Evolutionary conservation across 2,888 invertebrate species (phyloP).

Genomic region (Pterostichus madidus): DNA sequence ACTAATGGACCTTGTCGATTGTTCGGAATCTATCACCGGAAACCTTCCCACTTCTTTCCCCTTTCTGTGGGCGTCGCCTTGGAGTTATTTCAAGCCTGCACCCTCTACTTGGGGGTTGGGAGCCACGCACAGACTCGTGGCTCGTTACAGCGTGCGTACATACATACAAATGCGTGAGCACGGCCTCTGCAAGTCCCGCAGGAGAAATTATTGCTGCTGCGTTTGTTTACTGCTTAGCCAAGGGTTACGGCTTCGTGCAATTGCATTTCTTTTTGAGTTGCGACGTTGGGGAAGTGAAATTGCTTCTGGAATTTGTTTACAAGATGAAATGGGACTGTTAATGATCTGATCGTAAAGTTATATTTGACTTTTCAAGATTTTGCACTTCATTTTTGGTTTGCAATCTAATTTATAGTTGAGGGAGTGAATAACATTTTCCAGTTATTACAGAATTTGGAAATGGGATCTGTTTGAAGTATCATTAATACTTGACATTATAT

Average conservation of each 20-base stretch:
- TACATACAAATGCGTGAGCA: constrained; percentile 61
- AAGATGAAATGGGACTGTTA: constrained; percentile 29
- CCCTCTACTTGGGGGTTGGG: constrained; percentile 9
- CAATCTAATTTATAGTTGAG: no score
- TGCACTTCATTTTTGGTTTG: constrained; percentile 19
- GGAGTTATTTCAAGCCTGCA: not conserved
- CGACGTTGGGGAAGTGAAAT: not conserved
- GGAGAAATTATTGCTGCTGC: constrained; percentile 56
- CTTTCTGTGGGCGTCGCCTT: constrained; percentile 24
- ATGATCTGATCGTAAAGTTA: not conserved
- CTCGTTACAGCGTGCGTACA: constrained; percentile 55
- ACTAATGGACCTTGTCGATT: constrained; percentile 62
- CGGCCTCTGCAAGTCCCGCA: constrained; percentile 38
- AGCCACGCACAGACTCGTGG: constrained; percentile 18
- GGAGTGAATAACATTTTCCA: no score
- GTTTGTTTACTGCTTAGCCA: constrained; percentile 55
- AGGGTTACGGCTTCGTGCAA: constrained; percentile 45
- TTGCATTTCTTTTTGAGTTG: constrained; percentile 27
- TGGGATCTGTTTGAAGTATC: no score
- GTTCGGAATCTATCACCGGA: constrained; percentile 63
- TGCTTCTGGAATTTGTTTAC: constrained; percentile 35
- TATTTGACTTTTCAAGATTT: not conserved
- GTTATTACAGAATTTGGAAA: no score
- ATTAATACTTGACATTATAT: no score
- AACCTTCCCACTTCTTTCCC: constrained; percentile 50